Base-by-base conservation (phyloP, 1,140 invertebrate species). In the Drosophila subpulchrella region DNA sequence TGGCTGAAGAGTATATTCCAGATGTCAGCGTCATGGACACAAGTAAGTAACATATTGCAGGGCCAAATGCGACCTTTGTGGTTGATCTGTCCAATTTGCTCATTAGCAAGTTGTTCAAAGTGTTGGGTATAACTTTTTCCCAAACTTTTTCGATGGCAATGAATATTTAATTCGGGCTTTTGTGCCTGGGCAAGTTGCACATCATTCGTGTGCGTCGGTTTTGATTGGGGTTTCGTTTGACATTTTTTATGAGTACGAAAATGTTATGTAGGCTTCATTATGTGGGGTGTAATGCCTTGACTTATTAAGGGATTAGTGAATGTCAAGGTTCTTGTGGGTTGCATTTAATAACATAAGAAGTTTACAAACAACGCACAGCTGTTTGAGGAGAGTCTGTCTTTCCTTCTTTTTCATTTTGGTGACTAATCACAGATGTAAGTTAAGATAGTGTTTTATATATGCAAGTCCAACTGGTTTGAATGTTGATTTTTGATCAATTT, bases 11-110 rank as follows among this genome's bases (percentile, higher is more conserved):
- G 71, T 91, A 90, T 61, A 88, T 84, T 54, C 82, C 85, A 79
- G 90, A 91, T 91, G 78, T 81, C 50, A 88, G 81, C 85, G 63
- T 91, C 58, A 91, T 91, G 90, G 86, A 91, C 74, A 91, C 90
- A 75, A 88, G 90, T 91, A 81, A 91, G 90, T 84, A 88, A 74
- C 84, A 89, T 89, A 89, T 89, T 86, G 82, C 53, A 50, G 32
- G 61, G 13, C 13, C 46, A 46, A 53, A 50, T 34, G 13, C 38
- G 46, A 34, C 56, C 44, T 44, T 53, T 32, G 42, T 10, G 50
- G 27, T 20, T 12, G n/a, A 48, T 68, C 42, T 24, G 20, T 56
- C 34, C 34, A 32, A 55, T 55, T 58, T 41, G 17, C 50, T 30
- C 46, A 54, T 78, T 83, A 53, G 34, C 47, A 73, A 77, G 46